Base-by-base conservation (phyloP, 2,888 invertebrate species). In the Onthophagus sagittarius region DNA sequence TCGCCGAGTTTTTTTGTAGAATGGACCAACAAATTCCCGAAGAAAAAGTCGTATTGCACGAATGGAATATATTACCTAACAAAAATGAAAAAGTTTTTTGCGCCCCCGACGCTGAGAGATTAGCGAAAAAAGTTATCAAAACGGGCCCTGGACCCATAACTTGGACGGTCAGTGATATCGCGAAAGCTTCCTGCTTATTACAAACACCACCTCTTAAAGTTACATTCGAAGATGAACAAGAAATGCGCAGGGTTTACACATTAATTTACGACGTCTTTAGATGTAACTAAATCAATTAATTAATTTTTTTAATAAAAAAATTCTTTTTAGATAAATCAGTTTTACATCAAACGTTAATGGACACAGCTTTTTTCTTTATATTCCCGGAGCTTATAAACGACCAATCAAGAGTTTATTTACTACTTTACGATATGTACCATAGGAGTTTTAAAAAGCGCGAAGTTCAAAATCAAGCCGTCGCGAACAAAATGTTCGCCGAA, bases 221-320 rank as follows among this genome's bases (percentile, higher is more conserved):
- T 0, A 79, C 84, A 13, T 91, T 91, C 78, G 82, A 82, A 0
- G 91, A 92, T 80, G 92, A 92, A 78, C 91, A 92, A 73, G 92
- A 93, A 81, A 92, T 93, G 92, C 85, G 92, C 74, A 86, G 90
- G 77, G 92, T 93, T 23, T 92, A 91, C 79, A 90, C 91, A 0
- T 86, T 93, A 53, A 91, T 93, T 77, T 93, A 92, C 82, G 93
- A 93, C 80, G 92, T 92, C 0, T 90, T 92, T 77, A 86, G 93
- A 83, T 93, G 93, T 93, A 85, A 90, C 92, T 86, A 67, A n/a
- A 62, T 31, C 32, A 31, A 33, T n/a, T 15, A 67, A 67, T 53
- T 53, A 23, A 15, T 4, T 53, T 62, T 13, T 53, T 62, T n/a
- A 0, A 6, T 5, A 15, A 14, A 4, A 14, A 33, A 70, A 33